phyloP scores from a whole-genome alignment of 2,113 vertebrate genomes.

The Noctilio leporinus region DNA sequence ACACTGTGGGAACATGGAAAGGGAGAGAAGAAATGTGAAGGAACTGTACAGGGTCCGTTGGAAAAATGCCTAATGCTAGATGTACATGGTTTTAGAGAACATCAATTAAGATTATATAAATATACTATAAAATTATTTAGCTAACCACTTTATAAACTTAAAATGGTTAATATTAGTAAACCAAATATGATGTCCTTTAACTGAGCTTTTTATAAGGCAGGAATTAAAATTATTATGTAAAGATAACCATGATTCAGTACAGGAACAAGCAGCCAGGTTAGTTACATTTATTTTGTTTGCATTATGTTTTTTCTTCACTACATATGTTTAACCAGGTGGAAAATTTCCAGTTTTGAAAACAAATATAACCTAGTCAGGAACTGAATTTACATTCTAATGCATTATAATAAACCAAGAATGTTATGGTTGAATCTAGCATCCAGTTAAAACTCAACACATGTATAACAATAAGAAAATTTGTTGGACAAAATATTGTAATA shows the following conservation, averaged over 20 bases:
- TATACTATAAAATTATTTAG: constrained; percentile 17
- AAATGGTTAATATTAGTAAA: not conserved
- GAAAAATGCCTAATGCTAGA: not conserved
- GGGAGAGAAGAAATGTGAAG: not conserved
- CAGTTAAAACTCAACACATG: constrained; percentile 56
- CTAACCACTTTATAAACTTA: not conserved
- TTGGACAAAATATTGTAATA: constrained; percentile 62
- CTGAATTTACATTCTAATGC: constrained; percentile 41
- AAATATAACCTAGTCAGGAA: constrained; percentile 40
- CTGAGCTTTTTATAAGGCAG: not conserved
- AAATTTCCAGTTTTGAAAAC: constrained; percentile 44
- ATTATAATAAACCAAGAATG: constrained; percentile 17
- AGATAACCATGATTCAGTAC: constrained; percentile 28
- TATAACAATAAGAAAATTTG: constrained; percentile 62
- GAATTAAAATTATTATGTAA: constrained; percentile 14
- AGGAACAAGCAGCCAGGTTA: constrained; percentile 24
- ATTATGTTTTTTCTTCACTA: constrained; percentile 46
- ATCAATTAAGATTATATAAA: constrained; percentile 13
- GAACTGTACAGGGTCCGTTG: not conserved
- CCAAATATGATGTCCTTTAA: not conserved
- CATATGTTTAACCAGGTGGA: constrained; percentile 38
- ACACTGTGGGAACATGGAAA: not conserved
- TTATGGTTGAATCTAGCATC: constrained; percentile 34
- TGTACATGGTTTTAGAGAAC: not conserved
- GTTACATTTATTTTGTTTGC: constrained; percentile 47